phyloP scores from a whole-genome alignment of 2,113 vertebrate species.

The Marmota monax region DNA sequence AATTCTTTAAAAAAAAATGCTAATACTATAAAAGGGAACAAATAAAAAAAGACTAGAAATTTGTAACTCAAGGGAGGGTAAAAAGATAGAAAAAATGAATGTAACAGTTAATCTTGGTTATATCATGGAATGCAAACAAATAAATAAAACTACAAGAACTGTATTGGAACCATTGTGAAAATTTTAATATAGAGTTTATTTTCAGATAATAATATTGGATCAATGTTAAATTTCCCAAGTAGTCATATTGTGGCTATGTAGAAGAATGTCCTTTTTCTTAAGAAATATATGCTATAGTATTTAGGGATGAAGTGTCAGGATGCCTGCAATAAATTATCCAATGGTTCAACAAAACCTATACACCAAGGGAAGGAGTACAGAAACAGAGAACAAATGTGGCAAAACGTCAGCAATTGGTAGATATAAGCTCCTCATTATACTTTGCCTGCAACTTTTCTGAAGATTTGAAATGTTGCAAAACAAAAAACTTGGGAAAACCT shows the following conservation, averaged over 20 bases:
- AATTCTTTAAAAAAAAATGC: neutral
- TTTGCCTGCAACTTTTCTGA: neutral
- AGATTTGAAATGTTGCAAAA: slow-evolving; percentile 43
- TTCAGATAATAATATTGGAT: slow-evolving; percentile 15
- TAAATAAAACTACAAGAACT: neutral
- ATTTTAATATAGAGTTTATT: slow-evolving; percentile 29
- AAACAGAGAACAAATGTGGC: neutral
- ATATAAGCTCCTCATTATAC: neutral
- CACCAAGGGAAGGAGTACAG: neutral
- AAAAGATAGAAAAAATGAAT: neutral
- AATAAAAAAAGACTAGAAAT: neutral
- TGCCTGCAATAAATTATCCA: slow-evolving; percentile 36
- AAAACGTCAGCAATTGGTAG: slow-evolving; percentile 31
- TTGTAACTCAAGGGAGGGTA: neutral
- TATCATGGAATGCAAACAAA: neutral
- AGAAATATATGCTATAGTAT: neutral
- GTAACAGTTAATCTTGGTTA: neutral
- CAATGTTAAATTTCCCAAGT: neutral
- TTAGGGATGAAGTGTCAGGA: slow-evolving; percentile 39
- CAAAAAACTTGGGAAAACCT: neutral
- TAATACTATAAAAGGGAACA: neutral
- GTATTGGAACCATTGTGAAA: neutral
- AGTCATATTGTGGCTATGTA: neutral
- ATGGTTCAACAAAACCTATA: neutral
- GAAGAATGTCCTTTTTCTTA: slow-evolving; percentile 33